Evolutionary conservation across 2,797 vertebrate species (phyloP), one percentile per base, ranked within the genome.

Genomic region (Selene dorsalis): DNA sequence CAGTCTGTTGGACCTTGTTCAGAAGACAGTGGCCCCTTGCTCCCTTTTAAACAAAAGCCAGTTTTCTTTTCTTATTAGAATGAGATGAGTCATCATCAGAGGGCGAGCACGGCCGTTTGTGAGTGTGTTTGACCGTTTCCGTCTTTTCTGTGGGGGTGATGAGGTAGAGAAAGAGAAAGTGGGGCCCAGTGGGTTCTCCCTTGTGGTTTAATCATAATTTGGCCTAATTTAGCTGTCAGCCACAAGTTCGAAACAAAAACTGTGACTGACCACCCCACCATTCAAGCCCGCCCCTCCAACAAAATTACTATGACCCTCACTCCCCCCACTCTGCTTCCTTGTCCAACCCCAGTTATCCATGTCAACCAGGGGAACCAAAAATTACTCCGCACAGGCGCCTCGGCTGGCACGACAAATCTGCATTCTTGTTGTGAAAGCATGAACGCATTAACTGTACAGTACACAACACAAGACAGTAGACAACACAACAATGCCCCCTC

Each of bases 161-260:
- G 26, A 61, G 32, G 32, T 35, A n/a, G 53, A 79, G 55, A 68
- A 68, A 39, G 75, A 83, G 56, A 62, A 63, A 64, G 55, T 48
- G 66, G 75, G 77, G 84, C 48, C 69, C 60, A 17, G 1, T 26
- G 39, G 24, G 28, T 63, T 74, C 59, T 2, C 57, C 56, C 74
- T 75, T 22, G 26, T 4, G 11, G 48, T 77, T 83, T 82, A 79
- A 87, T 89, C 85, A 82, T 73, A 50, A 77, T 88, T 67, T 89
- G 86, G 74, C 75, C 87, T 92, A 90, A 89, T 87, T 91, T 75
- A 85, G 81, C 85, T 69, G 57, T 85, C 52, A 86, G 82, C 75
- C 74, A 84, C 65, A 69, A 73, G 41, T 75, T 75, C 43, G 63
- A 47, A 63, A 80, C 75, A 87, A 80, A 82, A 82, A 38, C 39